These are phyloP conservation scores for Esperia sulphurella DNA, from an alignment of 2,888 invertebrate species.

Conservation along the genomic window DNA sequence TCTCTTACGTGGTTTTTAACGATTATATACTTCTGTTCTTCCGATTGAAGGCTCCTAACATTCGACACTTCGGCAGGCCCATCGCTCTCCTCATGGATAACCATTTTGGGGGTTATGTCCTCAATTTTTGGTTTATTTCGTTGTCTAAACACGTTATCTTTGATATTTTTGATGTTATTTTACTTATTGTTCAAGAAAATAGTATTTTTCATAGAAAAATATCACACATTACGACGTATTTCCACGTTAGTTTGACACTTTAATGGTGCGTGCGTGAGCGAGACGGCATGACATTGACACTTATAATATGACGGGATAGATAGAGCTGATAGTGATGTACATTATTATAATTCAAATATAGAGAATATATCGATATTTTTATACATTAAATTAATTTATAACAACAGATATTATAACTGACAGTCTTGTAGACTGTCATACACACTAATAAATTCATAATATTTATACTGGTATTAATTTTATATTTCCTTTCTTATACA, in stretches of 20 bases:
- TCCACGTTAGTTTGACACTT: background rate
- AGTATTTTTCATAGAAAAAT: too few species aligned
- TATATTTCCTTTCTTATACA: background rate
- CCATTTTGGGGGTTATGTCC: slow-evolving; percentile 3
- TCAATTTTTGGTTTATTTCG: background rate
- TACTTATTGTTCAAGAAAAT: background rate
- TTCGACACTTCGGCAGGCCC: slow-evolving; percentile 1
- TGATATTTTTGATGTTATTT: background rate
- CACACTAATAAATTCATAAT: background rate
- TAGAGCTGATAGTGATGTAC: too few species aligned
- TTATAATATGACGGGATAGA: too few species aligned
- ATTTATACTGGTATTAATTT: background rate
- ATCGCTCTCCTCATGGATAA: slow-evolving; percentile 8
- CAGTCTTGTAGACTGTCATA: too few species aligned
- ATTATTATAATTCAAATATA: too few species aligned
- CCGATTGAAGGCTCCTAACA: slow-evolving; percentile 2
- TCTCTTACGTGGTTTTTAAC: slow-evolving; percentile 47
- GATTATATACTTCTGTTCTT: slow-evolving; percentile 23
- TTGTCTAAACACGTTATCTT: background rate
- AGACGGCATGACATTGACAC: too few species aligned
- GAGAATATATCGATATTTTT: too few species aligned
- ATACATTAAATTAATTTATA: too few species aligned
- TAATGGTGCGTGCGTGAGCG: too few species aligned
- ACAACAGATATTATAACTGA: too few species aligned
- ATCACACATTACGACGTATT: slow-evolving; percentile 3